These are phyloP conservation scores for Sarcophilus harrisii DNA, from an alignment of 2,797 vertebrate genomes.

Conservation along the genomic window DNA sequence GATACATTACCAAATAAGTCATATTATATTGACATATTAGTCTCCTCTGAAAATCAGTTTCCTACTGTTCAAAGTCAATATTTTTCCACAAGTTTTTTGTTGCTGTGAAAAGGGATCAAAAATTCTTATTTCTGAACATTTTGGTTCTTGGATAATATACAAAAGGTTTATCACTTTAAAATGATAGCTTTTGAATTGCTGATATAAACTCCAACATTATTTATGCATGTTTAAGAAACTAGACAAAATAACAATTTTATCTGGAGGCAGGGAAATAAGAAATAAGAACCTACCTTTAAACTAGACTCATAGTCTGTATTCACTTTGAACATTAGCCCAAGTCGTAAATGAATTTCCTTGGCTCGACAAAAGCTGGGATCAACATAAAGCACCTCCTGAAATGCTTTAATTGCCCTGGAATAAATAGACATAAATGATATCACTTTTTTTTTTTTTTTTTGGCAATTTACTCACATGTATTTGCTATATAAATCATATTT, in stretches of 20 bases:
- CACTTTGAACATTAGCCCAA: conserved; percentile 99
- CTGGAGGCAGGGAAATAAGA: conserved; percentile 59
- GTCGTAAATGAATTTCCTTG: conserved; percentile 98
- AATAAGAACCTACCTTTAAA: conserved; percentile 92
- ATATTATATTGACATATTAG: not conserved
- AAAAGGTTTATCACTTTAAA: conserved; percentile 29
- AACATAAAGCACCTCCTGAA: conserved; percentile 99
- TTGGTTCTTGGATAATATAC: conserved; percentile 41
- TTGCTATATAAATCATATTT: conserved; percentile 57
- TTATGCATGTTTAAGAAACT: not conserved
- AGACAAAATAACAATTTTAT: conserved; percentile 64
- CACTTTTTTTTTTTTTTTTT: conserved; percentile 73
- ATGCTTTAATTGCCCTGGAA: conserved; percentile 98
- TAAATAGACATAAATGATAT: conserved; percentile 72
- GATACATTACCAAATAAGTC: not conserved
- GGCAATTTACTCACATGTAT: conserved; percentile 48
- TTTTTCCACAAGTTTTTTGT: conserved; percentile 16
- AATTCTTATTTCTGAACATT: conserved; percentile 49
- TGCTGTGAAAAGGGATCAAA: conserved; percentile 44
- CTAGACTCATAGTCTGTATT: conserved; percentile 98
- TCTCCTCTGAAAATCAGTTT: conserved; percentile 27
- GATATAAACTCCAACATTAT: conserved; percentile 61
- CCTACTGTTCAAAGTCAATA: conserved; percentile 31
- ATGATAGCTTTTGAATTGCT: conserved; percentile 55
- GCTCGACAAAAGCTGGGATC: conserved; percentile 95